Evolutionary conservation across 2,888 invertebrate genomes (phyloP).

Genomic region (Hyalella azteca): DNA sequence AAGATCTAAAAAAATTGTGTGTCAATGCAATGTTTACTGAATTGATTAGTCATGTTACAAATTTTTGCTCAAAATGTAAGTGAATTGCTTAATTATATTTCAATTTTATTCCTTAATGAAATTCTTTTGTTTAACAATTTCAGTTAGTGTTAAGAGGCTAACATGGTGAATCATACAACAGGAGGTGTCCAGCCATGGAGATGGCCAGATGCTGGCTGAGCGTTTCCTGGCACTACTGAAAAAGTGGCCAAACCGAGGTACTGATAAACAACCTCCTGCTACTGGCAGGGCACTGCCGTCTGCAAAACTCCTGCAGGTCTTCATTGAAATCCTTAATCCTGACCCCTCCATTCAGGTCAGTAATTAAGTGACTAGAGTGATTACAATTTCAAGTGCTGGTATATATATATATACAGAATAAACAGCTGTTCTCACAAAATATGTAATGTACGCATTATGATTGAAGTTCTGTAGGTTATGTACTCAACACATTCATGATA

Average conservation of each 20-base stretch:
- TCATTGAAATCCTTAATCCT: neutral
- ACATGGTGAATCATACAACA: neutral
- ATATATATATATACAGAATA: too few species aligned
- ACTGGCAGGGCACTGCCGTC: neutral
- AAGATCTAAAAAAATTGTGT: too few species aligned
- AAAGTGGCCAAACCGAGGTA: neutral
- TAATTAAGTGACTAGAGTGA: too few species aligned
- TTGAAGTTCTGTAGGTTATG: neutral
- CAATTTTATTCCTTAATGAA: neutral
- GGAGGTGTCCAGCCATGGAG: neutral
- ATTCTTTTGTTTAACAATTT: neutral
- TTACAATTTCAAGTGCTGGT: too few species aligned
- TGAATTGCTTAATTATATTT: neutral
- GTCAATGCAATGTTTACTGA: neutral
- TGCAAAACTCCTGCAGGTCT: neutral
- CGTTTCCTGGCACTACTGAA: neutral
- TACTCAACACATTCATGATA: neutral
- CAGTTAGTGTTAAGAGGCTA: neutral
- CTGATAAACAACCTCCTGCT: neutral
- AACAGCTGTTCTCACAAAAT: too few species aligned
- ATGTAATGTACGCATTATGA: neutral
- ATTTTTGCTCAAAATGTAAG: neutral
- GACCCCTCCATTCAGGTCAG: constrained; percentile 10
- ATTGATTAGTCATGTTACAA: neutral
- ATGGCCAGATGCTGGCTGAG: neutral